Base-by-base conservation (phyloP, 2,113 vertebrate species). In the Perccottus glenii region DNA sequence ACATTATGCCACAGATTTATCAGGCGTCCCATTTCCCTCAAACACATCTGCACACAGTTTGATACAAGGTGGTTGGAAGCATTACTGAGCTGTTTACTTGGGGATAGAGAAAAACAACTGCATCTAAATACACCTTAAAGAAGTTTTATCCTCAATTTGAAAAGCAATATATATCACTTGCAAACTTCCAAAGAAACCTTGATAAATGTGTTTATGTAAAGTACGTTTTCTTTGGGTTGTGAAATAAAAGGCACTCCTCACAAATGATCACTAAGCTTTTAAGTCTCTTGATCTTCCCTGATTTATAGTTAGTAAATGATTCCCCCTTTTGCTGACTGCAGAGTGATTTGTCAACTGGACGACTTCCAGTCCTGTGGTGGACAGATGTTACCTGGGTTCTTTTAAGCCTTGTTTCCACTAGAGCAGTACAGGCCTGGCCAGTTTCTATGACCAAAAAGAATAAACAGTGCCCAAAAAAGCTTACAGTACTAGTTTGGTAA, bases 1-100 rank as follows among this genome's bases (percentile, higher is more conserved):
- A 89, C 83, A 89, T 85, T 83, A 85, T 87, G 83, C 82, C 64
- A 45, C 48, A 80, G 77, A 87, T 89, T 87, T 84, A 89, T 87
- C 77, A 80, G 79, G 73, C 75, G 72, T 83, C 73, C 67, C 56
- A 84, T 81, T 84, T 86, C 62, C 64, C 64, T 65, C 77, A 80
- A 88, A 87, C 80, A 87, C 83, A 75, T 87, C 65, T 77, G 77
- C 47, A 50, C 12, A 4, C 62, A 58, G 56, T 88, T 77, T 77
- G 59, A 78, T 67, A 57, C 45, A 46, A 75, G 50, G 59, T 5
- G 36, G 66, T n/a, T 43, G 58, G 57, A 59, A 81, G 55, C 67
- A 43, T 44, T 69, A 47, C 15, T 44, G 49, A 71, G 45, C 47
- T 51, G 59, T 80, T 78, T 75, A 40, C 56, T 48, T 44, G 33